Percentiles rank a stretch among this genome's conserved stretches.
Evolutionary conservation across 1,140 invertebrate species (phyloP).

Genomic region (Cyclina sinensis): DNA sequence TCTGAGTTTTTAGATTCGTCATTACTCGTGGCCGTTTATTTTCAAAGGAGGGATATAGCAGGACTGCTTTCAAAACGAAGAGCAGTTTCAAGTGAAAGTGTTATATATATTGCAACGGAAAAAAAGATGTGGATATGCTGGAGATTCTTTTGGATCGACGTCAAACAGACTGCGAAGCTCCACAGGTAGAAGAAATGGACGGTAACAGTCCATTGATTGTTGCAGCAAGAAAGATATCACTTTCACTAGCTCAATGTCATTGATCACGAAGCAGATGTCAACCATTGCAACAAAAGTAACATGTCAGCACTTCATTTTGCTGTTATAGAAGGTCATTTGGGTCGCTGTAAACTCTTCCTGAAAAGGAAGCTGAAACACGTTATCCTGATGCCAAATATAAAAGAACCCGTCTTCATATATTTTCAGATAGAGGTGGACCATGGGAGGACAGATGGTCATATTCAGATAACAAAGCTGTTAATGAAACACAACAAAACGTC

Average conservation of each 20-base stretch:
- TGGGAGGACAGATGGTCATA: too few species aligned
- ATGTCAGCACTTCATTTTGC: constrained; percentile 28
- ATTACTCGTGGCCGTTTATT: neutral
- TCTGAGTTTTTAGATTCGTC: neutral
- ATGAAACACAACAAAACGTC: too few species aligned
- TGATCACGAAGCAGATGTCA: constrained; percentile 1
- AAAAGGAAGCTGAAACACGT: neutral
- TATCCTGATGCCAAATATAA: constrained; percentile 8
- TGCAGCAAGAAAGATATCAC: constrained; percentile 10
- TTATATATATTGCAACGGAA: constrained; percentile 23
- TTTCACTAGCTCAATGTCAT: neutral
- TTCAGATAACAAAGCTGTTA: too few species aligned
- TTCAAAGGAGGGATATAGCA: neutral
- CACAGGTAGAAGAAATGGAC: neutral
- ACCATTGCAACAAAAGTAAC: constrained; percentile 7
- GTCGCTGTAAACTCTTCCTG: neutral
- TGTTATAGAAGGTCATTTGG: neutral
- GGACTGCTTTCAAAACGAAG: neutral
- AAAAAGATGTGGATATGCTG: neutral
- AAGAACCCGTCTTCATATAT: constrained; percentile 18
- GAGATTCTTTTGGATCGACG: neutral
- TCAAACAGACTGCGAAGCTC: neutral
- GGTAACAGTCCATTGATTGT: constrained; percentile 38
- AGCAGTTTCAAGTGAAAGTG: neutral
- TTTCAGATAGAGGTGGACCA: too few species aligned